Evolutionary conservation across 2,888 invertebrate genomes (phyloP).

Genomic region (Troglohyphantes excavatus): DNA sequence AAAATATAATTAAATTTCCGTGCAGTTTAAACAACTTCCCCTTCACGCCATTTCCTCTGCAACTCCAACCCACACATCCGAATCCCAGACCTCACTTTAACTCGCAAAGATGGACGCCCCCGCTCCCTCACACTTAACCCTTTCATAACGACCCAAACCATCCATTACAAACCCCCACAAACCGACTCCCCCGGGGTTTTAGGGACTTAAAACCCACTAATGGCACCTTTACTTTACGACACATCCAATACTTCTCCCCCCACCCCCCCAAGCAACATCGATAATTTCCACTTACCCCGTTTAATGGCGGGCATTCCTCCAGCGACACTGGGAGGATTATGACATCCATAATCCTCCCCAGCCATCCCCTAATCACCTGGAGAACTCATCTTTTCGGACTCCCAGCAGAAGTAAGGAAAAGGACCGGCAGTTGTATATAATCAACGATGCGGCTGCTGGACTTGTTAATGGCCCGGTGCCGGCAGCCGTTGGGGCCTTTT

Average conservation of each 20-base stretch:
- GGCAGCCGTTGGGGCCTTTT: too few relatives aligned
- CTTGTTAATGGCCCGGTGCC: too few relatives aligned
- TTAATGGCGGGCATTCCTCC: neutral
- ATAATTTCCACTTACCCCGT: constrained; percentile 70
- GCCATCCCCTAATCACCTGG: constrained; percentile 63
- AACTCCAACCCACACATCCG: neutral
- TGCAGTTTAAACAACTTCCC: constrained; percentile 22
- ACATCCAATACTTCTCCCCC: too few relatives aligned
- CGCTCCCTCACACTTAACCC: constrained; percentile 12
- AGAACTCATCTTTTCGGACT: constrained; percentile 54
- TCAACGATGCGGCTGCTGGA: too few relatives aligned
- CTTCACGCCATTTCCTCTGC: neutral
- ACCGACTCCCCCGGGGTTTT: constrained; percentile 9
- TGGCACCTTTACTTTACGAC: neutral
- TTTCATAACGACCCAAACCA: constrained; percentile 14
- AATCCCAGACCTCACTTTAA: neutral
- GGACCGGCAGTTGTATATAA: too few relatives aligned
- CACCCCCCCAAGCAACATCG: constrained; percentile 66
- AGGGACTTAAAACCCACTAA: constrained; percentile 52
- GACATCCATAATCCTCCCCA: constrained; percentile 56
- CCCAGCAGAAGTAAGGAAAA: too few relatives aligned
- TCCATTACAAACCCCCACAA: constrained; percentile 13
- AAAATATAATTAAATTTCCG: too few relatives aligned
- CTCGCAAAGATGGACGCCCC: neutral
- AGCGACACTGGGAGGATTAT: constrained; percentile 73